Base-by-base conservation (phyloP, 2,888 invertebrate species). In the Zhengitettix transpicula region DNA sequence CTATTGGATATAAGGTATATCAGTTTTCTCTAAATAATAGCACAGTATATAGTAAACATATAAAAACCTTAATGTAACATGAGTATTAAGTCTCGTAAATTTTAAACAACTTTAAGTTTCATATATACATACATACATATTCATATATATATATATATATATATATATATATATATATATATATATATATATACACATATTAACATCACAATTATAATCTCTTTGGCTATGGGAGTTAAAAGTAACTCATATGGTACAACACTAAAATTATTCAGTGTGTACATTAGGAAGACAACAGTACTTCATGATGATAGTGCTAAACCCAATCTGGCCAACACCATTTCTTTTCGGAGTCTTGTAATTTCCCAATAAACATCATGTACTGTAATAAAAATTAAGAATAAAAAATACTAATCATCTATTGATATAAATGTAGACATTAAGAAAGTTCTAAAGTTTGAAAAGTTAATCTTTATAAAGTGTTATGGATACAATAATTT, bases 361-460 rank as follows among this genome's bases (percentile, higher is more conserved):
- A 88, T 80, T 72, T 87, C 85, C 80, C 84, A 84, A 71, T 83
- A 88, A 61, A 85, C 79, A 67, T 86, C 86, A 67, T 83, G 81
- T 64, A 81, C 84, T 82, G 74, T 54, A 79, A 78, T 56, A 63
- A 63, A 67, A 65, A 64, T 59, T 17, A 10, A 15, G 47, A 47
- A 8, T 15, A 44, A 51, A 51, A 54, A n/a, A n/a, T n/a, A n/a
- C 12, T 42, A 9, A 17, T 56, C 55, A 60, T 28, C n/a, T n/a
- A n/a, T n/a, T n/a, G n/a, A n/a, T n/a, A n/a, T n/a, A n/a, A n/a
- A n/a, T n/a, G n/a, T n/a, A n/a, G n/a, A n/a, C n/a, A n/a, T n/a
- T n/a, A n/a, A n/a, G n/a, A n/a, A n/a, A n/a, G n/a, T n/a, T n/a
- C n/a, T n/a, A n/a, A n/a, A n/a, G n/a, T n/a, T n/a, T n/a, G n/a